phyloP scores from a whole-genome alignment of 2,888 invertebrate genomes.

The Pachliopta kotzebuea region DNA sequence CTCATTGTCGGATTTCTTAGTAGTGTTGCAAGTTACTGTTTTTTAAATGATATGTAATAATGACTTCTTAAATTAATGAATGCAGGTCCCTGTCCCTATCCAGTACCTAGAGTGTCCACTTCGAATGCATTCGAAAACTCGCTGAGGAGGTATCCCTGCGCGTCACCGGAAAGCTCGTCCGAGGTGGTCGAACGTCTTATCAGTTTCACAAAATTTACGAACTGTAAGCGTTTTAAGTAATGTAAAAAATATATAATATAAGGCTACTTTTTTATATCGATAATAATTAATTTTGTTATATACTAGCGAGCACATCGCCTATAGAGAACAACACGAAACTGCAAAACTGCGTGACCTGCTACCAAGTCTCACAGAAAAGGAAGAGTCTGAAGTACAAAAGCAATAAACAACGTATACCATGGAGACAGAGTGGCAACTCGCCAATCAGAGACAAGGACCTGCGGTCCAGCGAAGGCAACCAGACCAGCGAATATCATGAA shows the following conservation, averaged over 20 bases:
- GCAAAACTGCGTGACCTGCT: constrained; percentile 13
- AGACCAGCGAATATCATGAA: too few relatives aligned
- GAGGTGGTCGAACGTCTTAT: constrained; percentile 60
- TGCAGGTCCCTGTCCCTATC: constrained; percentile 30
- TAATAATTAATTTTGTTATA: too few relatives aligned
- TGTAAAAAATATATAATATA: too few relatives aligned
- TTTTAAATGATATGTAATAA: too few relatives aligned
- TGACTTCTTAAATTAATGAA: too few relatives aligned
- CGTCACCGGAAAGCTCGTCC: constrained; percentile 52
- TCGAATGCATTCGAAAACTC: constrained; percentile 57
- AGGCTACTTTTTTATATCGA: too few relatives aligned
- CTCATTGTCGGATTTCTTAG: too few relatives aligned
- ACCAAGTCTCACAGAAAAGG: constrained; percentile 1
- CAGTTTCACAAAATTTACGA: constrained; percentile 50
- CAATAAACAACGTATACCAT: not conserved
- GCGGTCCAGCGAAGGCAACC: not conserved
- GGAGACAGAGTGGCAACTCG: not conserved
- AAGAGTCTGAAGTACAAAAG: constrained; percentile 4
- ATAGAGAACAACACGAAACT: not conserved
- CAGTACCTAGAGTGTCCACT: constrained; percentile 42
- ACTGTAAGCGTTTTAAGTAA: constrained; percentile 40
- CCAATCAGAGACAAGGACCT: not conserved
- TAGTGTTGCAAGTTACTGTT: too few relatives aligned
- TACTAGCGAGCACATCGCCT: not conserved
- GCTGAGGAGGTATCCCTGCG: constrained; percentile 55